These are phyloP conservation scores for Miichthys miiuy DNA, from an alignment of 2,797 vertebrate genomes.

Conservation along the genomic window DNA sequence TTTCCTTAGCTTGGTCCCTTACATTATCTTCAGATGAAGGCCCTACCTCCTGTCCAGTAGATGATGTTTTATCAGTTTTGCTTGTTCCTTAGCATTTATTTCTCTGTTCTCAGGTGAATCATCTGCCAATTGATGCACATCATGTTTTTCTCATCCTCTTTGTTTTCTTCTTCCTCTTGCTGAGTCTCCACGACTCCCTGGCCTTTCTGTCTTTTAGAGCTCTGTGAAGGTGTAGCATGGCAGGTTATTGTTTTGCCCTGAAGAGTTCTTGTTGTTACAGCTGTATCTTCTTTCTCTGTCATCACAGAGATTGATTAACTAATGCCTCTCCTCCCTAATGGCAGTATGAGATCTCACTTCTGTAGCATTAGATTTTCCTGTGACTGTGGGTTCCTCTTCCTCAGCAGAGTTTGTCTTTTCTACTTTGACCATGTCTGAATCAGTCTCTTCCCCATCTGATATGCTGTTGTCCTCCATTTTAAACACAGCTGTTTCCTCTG, in stretches of 20 bases:
- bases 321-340: not conserved
- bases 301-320: not conserved
- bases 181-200: not conserved
- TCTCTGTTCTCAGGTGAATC: not conserved
- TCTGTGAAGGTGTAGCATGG: not conserved
- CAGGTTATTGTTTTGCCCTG: not conserved
- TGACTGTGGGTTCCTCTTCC: slow-evolving; percentile 20
- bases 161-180: not conserved
- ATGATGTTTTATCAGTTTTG: not conserved
- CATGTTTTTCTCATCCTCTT: not conserved
- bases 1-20: not conserved
- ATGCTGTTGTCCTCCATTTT: not conserved
- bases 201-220: slow-evolving; percentile 13
- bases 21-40: not conserved
- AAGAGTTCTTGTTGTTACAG: not conserved
- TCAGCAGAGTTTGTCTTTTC: not conserved
- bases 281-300: slow-evolving; percentile 2
- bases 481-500: not conserved
- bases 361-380: not conserved
- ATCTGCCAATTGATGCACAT: not conserved
- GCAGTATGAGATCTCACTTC: not conserved
- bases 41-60: not conserved
- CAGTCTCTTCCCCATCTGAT: not conserved
- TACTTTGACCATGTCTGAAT: not conserved
- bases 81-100: not conserved